Conservation (phyloP, 2,888 invertebrate genomes). For the Listrodromus nycthemerus region DNA sequence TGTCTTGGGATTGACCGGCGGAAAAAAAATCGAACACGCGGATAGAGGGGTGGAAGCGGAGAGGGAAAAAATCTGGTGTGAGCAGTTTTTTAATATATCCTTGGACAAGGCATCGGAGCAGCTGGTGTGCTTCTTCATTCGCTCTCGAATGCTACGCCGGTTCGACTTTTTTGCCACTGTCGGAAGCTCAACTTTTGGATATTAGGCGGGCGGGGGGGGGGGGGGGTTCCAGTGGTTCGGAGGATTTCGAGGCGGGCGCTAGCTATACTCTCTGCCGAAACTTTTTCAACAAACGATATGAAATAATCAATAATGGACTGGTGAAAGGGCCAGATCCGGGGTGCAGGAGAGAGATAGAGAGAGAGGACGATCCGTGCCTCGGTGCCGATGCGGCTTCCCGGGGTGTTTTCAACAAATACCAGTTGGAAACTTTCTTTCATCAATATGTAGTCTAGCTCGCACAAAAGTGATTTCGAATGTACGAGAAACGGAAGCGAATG, state of each 20-base stretch:
- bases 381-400: background rate
- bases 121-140: conserved; percentile 57
- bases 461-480: conserved; percentile 9
- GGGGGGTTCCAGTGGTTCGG: background rate
- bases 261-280: conserved; percentile 22
- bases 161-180: conserved; percentile 36
- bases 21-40: background rate
- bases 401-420: conserved; percentile 20
- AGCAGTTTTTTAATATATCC: conserved; percentile 69
- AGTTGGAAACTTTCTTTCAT: conserved; percentile 11
- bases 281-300: conserved; percentile 41
- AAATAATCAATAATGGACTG: conserved; percentile 58
- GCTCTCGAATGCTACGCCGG: conserved; percentile 6
- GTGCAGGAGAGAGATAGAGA: background rate
- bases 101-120: conserved; percentile 65
- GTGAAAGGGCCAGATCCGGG: conserved; percentile 28
- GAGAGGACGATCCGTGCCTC: background rate
- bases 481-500: background rate
- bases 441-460: conserved; percentile 6
- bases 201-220: conserved; percentile 26
- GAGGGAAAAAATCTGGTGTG: conserved; percentile 44
- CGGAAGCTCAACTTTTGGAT: conserved; percentile 51
- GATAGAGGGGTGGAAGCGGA: conserved; percentile 17
- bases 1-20: background rate
- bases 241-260: conserved; percentile 2